Conservation (phyloP, 2,888 invertebrate species). For the Acrobasis consociella region DNA sequence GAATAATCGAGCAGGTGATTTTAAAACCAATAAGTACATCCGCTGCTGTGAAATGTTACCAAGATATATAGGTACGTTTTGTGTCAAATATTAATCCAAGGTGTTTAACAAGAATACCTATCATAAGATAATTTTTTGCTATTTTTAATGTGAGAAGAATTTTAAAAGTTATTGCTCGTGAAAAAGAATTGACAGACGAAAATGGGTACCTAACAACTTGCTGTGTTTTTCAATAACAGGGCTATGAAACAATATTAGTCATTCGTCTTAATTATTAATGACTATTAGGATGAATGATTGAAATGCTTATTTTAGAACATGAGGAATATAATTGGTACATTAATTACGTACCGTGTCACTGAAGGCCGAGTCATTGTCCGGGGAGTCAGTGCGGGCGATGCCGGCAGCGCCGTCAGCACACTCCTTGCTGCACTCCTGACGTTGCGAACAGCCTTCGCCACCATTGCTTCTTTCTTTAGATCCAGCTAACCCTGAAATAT, state of each 20-base stretch:
- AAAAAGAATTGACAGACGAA: neutral
- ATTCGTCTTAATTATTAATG: neutral
- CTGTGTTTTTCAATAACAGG: neutral
- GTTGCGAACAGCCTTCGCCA: slow-evolving; percentile 45
- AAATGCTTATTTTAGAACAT: neutral
- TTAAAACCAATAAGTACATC: too few species aligned
- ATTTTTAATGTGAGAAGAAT: too few species aligned
- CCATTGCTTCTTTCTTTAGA: slow-evolving; percentile 55
- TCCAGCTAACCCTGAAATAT: slow-evolving; percentile 45
- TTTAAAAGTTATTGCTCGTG: too few species aligned
- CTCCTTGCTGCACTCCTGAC: slow-evolving; percentile 58
- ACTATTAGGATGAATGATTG: neutral
- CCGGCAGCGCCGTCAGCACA: slow-evolving; percentile 62
- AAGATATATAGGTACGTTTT: too few species aligned
- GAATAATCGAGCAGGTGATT: too few species aligned
- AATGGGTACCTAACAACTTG: neutral
- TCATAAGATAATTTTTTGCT: too few species aligned
- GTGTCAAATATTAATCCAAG: too few species aligned
- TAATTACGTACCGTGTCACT: slow-evolving; percentile 95
- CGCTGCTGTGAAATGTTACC: too few species aligned
- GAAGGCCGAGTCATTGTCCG: slow-evolving; percentile 99
- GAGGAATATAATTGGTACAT: neutral
- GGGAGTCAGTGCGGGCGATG: slow-evolving; percentile 90
- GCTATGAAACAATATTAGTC: neutral
- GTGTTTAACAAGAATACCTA: too few species aligned